Percentiles rank a stretch among this genome's conserved stretches.
Conservation (phyloP, 2,113 vertebrate species). For the Oreotrochilus melanogaster region DNA sequence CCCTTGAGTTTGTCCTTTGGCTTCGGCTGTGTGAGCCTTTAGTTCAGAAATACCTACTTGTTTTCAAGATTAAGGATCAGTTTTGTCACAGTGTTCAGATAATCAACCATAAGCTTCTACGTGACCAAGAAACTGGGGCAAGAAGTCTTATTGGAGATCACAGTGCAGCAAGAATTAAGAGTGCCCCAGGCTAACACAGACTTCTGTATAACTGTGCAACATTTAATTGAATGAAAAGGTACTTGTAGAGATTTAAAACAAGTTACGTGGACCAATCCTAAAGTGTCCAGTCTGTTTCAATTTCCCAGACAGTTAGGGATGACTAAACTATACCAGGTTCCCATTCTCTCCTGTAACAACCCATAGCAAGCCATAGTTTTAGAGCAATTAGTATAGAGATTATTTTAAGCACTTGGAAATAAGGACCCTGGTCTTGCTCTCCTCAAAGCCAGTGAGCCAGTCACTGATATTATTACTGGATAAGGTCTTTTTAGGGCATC, state of each 20-base stretch:
- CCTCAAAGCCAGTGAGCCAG: background rate
- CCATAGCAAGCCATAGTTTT: background rate
- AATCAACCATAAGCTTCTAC: background rate
- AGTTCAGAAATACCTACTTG: background rate
- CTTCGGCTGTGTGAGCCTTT: background rate
- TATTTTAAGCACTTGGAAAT: background rate
- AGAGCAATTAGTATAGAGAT: background rate
- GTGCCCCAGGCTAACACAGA: rapidly evolving
- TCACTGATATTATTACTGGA: background rate
- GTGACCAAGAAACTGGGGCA: background rate
- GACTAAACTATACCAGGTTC: no score
- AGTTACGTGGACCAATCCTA: background rate
- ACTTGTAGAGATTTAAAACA: background rate
- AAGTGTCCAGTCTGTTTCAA: background rate
- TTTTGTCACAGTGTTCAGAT: background rate
- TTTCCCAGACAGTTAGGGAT: no score
- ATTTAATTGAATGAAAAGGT: background rate
- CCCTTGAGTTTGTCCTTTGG: background rate
- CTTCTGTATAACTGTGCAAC: background rate
- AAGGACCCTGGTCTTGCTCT: background rate
- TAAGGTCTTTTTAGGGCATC: background rate
- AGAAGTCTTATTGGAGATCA: background rate
- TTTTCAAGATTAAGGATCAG: background rate
- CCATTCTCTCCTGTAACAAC: background rate
- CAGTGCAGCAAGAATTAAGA: background rate